Evolutionary conservation across 1,140 invertebrate genomes (phyloP).

Genomic region (Drosophila santomea): DNA sequence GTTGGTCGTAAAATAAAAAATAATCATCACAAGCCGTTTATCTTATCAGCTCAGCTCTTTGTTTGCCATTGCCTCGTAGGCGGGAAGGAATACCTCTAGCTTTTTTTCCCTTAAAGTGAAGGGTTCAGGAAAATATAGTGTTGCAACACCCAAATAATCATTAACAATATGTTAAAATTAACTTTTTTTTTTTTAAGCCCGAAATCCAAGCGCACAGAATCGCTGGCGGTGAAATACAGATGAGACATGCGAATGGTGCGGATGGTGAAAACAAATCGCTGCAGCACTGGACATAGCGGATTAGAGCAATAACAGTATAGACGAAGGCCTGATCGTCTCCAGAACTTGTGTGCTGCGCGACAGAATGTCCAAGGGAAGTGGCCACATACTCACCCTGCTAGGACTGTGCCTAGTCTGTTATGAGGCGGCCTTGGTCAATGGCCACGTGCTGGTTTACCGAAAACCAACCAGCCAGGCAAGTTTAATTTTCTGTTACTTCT

Average conservation of each 20-base stretch:
- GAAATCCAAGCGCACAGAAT: slow-evolving; percentile 7
- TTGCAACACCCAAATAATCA: too few relatives aligned
- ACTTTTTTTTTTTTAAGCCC: slow-evolving; percentile 31
- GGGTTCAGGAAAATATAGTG: background rate
- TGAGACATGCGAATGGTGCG: slow-evolving; percentile 74
- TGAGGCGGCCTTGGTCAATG: slow-evolving; percentile 39
- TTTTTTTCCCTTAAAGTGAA: background rate
- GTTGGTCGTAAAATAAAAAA: slow-evolving; percentile 33
- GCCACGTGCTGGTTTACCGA: slow-evolving; percentile 70
- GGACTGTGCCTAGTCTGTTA: slow-evolving; percentile 59
- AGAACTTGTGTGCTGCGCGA: slow-evolving; percentile 8
- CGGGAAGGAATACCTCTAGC: slow-evolving; percentile 9
- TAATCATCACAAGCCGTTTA: slow-evolving; percentile 45
- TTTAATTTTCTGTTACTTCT: background rate
- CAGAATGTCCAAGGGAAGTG: slow-evolving; percentile 55
- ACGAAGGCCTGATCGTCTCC: slow-evolving; percentile 10
- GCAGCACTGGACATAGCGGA: slow-evolving; percentile 54
- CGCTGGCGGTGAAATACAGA: slow-evolving; percentile 40
- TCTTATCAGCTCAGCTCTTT: slow-evolving; percentile 66
- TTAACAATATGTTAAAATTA: background rate
- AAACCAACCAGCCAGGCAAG: slow-evolving; percentile 63
- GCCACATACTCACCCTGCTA: slow-evolving; percentile 50
- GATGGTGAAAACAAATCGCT: slow-evolving; percentile 51
- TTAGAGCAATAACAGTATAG: slow-evolving; percentile 55
- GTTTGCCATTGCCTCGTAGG: slow-evolving; percentile 36